phyloP scores from a whole-genome alignment of 2,797 vertebrate species.

The Esox lucius region DNA sequence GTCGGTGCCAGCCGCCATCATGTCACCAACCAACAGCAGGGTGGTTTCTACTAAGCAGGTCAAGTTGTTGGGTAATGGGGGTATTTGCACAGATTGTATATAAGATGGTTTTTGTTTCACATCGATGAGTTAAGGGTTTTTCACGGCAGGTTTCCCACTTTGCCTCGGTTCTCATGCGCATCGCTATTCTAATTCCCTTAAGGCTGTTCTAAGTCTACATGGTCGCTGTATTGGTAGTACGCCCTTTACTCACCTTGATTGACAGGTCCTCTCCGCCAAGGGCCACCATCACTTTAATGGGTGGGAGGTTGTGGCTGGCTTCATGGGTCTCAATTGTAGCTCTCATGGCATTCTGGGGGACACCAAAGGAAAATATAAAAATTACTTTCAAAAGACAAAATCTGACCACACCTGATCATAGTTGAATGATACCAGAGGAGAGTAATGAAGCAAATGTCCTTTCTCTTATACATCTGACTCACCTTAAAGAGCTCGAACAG shows the following conservation, averaged over 20 bases:
- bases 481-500: conserved; percentile 93
- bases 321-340: conserved; percentile 86
- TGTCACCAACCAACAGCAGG: no score
- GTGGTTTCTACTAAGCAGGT: background rate
- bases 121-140: background rate
- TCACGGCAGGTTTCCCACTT: background rate
- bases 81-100: background rate
- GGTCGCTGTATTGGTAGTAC: background rate
- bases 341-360: conserved; percentile 84
- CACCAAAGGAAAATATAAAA: background rate
- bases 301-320: conserved; percentile 74
- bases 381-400: background rate
- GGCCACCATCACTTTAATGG: conserved; percentile 81
- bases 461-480: background rate
- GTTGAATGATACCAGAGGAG: no score
- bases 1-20: background rate
- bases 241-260: conserved; percentile 70
- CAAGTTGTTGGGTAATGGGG: no score
- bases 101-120: background rate
- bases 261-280: conserved; percentile 85
- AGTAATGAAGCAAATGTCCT: background rate
- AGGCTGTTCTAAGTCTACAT: background rate
- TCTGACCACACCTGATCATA: background rate
- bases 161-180: no score
- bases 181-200: background rate